Percentiles rank a stretch among this genome's conserved stretches.
These are phyloP conservation scores for Pandemis heparana DNA, from an alignment of 2,888 invertebrate species.

Conservation along the genomic window DNA sequence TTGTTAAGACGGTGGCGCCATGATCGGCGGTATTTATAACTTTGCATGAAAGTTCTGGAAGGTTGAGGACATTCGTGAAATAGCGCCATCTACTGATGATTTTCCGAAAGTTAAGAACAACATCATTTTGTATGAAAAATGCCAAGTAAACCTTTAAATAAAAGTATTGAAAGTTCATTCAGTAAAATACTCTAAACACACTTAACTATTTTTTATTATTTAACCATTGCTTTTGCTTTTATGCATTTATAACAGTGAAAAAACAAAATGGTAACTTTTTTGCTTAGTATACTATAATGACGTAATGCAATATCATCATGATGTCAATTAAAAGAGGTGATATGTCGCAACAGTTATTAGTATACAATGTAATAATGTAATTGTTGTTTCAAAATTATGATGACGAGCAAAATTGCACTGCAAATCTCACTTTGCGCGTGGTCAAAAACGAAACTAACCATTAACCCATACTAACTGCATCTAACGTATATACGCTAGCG, in stretches of 20 bases:
- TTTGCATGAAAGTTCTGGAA: conserved; percentile 3
- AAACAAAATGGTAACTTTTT: background rate
- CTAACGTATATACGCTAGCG: background rate
- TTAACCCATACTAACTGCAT: background rate
- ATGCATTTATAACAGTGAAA: background rate
- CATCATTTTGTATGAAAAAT: background rate
- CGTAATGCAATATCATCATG: background rate
- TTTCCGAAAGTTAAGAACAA: background rate
- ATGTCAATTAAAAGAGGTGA: background rate
- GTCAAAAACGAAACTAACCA: background rate
- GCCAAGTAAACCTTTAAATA: no score
- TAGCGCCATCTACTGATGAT: background rate
- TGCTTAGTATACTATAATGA: background rate
- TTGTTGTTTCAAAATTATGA: background rate
- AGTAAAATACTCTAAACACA: no score
- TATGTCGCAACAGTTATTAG: conserved; percentile 4
- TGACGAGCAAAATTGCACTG: background rate
- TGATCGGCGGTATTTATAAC: background rate
- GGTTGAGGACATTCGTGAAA: background rate
- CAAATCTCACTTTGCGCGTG: background rate
- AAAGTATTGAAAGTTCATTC: no score
- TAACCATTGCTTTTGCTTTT: no score
- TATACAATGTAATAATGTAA: background rate
- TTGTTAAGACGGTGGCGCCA: background rate
- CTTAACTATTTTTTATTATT: no score